These are phyloP conservation scores for Acleris sparsana DNA, from an alignment of 2,888 invertebrate species.

Conservation along the genomic window DNA sequence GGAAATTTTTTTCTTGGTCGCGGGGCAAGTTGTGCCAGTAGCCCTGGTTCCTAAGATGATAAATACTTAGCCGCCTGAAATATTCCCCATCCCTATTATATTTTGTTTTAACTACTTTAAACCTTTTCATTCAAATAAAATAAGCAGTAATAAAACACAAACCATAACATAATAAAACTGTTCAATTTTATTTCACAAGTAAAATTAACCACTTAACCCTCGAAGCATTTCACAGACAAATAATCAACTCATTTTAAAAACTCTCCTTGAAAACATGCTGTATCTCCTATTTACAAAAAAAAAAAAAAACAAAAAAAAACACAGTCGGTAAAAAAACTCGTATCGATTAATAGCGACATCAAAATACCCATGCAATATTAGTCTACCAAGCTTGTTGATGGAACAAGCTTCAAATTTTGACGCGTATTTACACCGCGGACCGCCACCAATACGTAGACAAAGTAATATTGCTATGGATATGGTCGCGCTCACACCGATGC, in stretches of 20 bases:
- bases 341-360: slow-evolving; percentile 30
- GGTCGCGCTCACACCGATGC: slow-evolving; percentile 60
- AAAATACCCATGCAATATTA: slow-evolving; percentile 80
- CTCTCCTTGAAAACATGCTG: neutral
- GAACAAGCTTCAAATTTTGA: slow-evolving; percentile 52
- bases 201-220: too few relatives aligned
- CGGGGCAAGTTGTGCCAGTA: too few relatives aligned
- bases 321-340: slow-evolving; percentile 34
- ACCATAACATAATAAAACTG: too few relatives aligned
- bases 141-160: too few relatives aligned
- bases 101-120: too few relatives aligned
- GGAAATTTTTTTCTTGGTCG: too few relatives aligned
- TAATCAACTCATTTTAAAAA: neutral
- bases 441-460: slow-evolving; percentile 69
- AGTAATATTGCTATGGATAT: slow-evolving; percentile 80
- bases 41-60: too few relatives aligned
- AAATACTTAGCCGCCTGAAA: too few relatives aligned
- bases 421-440: slow-evolving; percentile 56
- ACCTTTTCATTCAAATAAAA: too few relatives aligned
- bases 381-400: slow-evolving; percentile 61
- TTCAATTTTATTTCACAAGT: too few relatives aligned
- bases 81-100: too few relatives aligned
- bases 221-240: too few relatives aligned
- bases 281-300: neutral
- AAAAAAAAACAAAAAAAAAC: neutral